A percentile compares a stretch with the other conserved stretches of the same genome.
phyloP scores from a whole-genome alignment of 1,140 invertebrate genomes.

The Schlechtendalia chinensis region DNA sequence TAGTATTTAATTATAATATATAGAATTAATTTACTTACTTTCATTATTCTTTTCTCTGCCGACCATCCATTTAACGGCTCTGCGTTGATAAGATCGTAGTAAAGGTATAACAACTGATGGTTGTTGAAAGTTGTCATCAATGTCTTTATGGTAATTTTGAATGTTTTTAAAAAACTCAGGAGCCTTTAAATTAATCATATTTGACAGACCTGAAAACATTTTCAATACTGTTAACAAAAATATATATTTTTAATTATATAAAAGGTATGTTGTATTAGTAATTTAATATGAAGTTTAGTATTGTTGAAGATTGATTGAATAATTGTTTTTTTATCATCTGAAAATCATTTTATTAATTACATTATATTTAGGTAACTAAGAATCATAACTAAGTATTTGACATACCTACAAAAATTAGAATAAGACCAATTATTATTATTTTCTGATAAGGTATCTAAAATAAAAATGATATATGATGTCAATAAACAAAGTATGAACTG shows the following conservation, averaged over 20 bases:
- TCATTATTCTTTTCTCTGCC: slow-evolving; percentile 57
- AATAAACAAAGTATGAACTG: too few species aligned
- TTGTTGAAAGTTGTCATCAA: slow-evolving; percentile 27
- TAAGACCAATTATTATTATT: neutral
- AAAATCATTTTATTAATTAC: neutral
- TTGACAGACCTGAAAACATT: slow-evolving; percentile 1
- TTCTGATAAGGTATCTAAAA: too few species aligned
- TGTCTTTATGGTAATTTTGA: slow-evolving; percentile 19
- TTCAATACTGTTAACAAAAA: too few species aligned
- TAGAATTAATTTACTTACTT: slow-evolving; percentile 30
- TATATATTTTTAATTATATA: neutral
- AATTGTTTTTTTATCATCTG: neutral
- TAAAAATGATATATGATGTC: too few species aligned
- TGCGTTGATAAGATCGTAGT: slow-evolving; percentile 67
- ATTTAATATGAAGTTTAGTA: neutral
- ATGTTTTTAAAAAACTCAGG: slow-evolving; percentile 15
- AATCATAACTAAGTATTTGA: too few species aligned
- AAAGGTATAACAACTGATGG: slow-evolving; percentile 53
- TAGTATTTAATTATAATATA: neutral
- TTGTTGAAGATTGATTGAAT: neutral
- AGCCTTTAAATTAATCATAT: neutral
- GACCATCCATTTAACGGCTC: slow-evolving; percentile 72
- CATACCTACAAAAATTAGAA: neutral
- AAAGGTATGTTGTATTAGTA: neutral
- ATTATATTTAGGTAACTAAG: neutral